Evolutionary conservation across 2,888 invertebrate species (phyloP), one percentile per base, ranked within the genome.

Genomic region (Diadegma fenestrale): DNA sequence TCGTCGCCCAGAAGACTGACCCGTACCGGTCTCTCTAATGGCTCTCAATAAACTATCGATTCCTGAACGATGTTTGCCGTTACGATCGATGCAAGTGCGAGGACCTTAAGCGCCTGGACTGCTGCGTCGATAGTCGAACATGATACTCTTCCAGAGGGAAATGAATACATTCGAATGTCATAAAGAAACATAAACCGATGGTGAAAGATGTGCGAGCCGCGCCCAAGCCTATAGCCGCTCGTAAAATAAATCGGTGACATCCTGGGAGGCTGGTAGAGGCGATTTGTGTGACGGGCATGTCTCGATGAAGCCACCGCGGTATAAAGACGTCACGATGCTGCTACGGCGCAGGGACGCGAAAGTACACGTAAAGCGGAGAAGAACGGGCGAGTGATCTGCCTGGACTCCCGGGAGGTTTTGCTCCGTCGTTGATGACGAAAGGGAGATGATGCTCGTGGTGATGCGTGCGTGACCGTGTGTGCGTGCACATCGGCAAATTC

Each of bases 241-340:
- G 90, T 92, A 91, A 93, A 93, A 93, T 92, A 93, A 93, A 93
- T 93, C 91, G 93, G 92, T 91, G 91, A 92, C 93, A 93, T 92
- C 89, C 89, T 90, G 89, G 89, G 88, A 90, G 91, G 88, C 91
- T 91, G 91, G 91, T 91, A 90, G n/a, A n/a, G 90, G 90, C 91
- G 90, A 92, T 92, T 91, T 92, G 90, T 91, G 91, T 91, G 91
- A 92, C 90, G 89, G 91, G 91, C 92, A 90, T 89, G 88, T 81
- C 86, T 81, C 81, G 82, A 86, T 64, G 86, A 82, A 88, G 78
- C 84, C 81, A 85, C 45, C 64, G 82, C 64, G 82, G 79, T 91
- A 93, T 93, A 90, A 90, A 93, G 93, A 93, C 91, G 90, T 93
- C 93, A 93, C 87, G 83, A 75, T 61, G 64, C 64, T 80, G 14